Evolutionary conservation across 2,113 vertebrate species (phyloP).

Genomic region (Clarias batrachus): DNA sequence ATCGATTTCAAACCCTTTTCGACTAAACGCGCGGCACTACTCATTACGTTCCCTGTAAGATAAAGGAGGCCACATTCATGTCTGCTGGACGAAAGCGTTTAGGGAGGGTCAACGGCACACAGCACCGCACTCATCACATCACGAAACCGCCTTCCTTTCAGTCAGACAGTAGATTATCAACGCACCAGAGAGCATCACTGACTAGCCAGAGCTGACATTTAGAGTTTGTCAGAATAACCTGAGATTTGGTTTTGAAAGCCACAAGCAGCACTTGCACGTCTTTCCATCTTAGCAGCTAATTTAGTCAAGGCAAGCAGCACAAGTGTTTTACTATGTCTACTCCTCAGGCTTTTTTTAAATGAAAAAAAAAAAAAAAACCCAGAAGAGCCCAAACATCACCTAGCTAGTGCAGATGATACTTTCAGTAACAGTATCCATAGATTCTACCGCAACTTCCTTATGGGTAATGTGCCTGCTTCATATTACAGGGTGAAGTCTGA

Average conservation of each 20-base stretch:
- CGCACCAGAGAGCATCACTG: conserved; percentile 68
- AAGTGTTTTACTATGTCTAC: conserved; percentile 52
- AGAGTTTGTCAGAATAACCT: conserved; percentile 68
- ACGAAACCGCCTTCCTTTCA: conserved; percentile 56
- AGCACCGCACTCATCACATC: conserved; percentile 55
- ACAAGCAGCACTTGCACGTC: conserved; percentile 60
- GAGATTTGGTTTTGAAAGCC: conserved; percentile 64
- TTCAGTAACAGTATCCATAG: conserved; percentile 60
- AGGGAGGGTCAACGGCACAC: conserved; percentile 53
- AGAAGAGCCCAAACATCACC: conserved; percentile 68
- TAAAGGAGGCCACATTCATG: conserved; percentile 56
- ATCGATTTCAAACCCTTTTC: conserved; percentile 62
- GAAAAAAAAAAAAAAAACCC: conserved; percentile 32
- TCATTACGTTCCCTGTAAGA: conserved; percentile 38
- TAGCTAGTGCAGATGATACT: conserved; percentile 62
- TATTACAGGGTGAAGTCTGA: conserved; percentile 66
- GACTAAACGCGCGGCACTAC: background rate
- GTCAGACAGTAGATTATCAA: conserved; percentile 72
- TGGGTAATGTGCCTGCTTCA: conserved; percentile 70
- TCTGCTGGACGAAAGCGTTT: conserved; percentile 62
- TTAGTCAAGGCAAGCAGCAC: conserved; percentile 63
- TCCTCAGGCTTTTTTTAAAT: conserved; percentile 52
- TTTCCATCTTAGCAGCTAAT: conserved; percentile 63
- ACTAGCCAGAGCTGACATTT: conserved; percentile 68
- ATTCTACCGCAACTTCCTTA: conserved; percentile 53